Evolutionary conservation across 2,113 vertebrate species (phyloP).

Genomic region (Cygnus buccinator): DNA sequence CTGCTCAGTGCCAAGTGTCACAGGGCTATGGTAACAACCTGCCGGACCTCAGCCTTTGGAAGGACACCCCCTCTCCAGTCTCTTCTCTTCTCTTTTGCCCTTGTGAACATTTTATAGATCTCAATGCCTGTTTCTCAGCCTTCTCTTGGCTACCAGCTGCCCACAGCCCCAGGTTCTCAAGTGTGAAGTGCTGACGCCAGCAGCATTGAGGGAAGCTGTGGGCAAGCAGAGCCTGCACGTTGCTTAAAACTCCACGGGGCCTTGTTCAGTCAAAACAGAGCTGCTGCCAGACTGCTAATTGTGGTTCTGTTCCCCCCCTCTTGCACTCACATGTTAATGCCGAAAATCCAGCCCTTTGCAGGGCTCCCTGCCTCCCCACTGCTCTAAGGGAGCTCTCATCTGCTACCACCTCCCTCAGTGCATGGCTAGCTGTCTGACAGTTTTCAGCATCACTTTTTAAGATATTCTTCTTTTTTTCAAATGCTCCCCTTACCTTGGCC

Average conservation of each 20-base stretch:
- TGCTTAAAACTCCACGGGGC: not conserved
- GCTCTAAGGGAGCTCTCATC: not conserved
- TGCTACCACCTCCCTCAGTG: not conserved
- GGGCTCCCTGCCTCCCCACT: not conserved
- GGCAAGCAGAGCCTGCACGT: not conserved
- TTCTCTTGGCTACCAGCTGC: not conserved
- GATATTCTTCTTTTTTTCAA: conserved; percentile 49
- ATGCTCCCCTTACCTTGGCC: conserved; percentile 19
- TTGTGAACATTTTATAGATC: rapidly evolving
- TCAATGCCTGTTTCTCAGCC: not conserved
- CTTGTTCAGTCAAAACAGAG: conserved; percentile 21
- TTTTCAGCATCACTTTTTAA: conserved; percentile 40
- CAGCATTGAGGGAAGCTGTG: not conserved
- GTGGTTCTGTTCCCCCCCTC: not conserved
- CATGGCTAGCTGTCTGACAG: not conserved
- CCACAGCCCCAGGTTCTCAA: not conserved
- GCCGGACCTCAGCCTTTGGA: not conserved
- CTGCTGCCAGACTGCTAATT: not conserved
- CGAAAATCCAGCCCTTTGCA: not conserved
- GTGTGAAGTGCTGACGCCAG: not conserved
- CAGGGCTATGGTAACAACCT: not conserved
- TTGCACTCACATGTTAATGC: not conserved
- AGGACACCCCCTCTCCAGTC: not conserved
- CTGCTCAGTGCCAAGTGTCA: not conserved
- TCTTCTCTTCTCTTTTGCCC: not conserved